phyloP scores from a whole-genome alignment of 1,140 invertebrate species.

The Eufriesea mexicana region DNA sequence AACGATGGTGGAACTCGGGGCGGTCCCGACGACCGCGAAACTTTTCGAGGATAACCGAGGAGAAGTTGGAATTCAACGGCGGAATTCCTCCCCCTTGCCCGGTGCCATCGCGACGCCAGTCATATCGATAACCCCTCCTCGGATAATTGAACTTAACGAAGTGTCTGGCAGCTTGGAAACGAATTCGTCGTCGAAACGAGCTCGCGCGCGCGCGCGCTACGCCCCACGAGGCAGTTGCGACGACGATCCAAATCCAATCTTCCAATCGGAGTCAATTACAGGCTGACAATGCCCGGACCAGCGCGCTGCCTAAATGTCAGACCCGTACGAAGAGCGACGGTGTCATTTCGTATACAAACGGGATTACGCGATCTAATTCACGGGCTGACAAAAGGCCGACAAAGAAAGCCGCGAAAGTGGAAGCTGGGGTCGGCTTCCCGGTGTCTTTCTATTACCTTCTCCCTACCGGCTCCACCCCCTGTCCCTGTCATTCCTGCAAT shows the following conservation, averaged over 20 bases:
- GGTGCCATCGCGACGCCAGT: constrained; percentile 42
- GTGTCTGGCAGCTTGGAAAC: constrained; percentile 74
- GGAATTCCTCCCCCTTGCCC: constrained; percentile 29
- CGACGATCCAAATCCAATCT: constrained; percentile 82
- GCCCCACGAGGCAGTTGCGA: constrained; percentile 54
- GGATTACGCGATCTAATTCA: constrained; percentile 82
- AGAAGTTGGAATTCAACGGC: constrained; percentile 51
- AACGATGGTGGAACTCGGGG: not conserved
- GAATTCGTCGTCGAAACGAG: constrained; percentile 69
- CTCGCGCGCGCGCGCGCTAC: constrained; percentile 27
- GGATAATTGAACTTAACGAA: constrained; percentile 80
- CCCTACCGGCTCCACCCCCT: not conserved
- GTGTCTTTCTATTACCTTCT: constrained; percentile 50
- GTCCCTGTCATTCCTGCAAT: constrained; percentile 49
- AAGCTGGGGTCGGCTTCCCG: constrained; percentile 50
- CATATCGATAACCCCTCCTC: constrained; percentile 68
- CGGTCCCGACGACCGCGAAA: constrained; percentile 18
- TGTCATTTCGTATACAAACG: constrained; percentile 82
- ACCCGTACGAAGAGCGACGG: constrained; percentile 76
- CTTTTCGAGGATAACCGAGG: constrained; percentile 37
- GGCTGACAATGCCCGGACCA: constrained; percentile 75
- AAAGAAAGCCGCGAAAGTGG: constrained; percentile 75
- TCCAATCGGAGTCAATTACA: constrained; percentile 83
- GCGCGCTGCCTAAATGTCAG: constrained; percentile 78
- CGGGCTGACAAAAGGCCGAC: constrained; percentile 78